Evolutionary conservation across 2,888 invertebrate genomes (phyloP), one percentile per base, ranked within the genome.

Genomic region (Laspeyria flexula): DNA sequence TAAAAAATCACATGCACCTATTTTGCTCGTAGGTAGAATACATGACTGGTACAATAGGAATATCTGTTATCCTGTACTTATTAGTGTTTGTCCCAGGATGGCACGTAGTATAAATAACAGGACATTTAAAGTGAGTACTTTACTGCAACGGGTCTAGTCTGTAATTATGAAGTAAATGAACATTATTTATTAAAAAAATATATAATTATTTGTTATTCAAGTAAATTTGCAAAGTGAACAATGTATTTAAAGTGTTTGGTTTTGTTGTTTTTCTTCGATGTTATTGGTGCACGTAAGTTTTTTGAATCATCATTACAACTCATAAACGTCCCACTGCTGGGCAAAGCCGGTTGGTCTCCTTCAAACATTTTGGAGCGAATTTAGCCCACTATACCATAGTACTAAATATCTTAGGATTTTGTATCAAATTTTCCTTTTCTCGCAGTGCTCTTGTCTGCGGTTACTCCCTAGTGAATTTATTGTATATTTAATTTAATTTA

Each of bases 171-270:
- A 59, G 62, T 44, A 61, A 58, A 52, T 59, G 35, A 45, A 62
- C 54, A 61, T 70, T 67, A 65, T 67, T 65, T 62, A 55, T 64
- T 66, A 56, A 54, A 50, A 39, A 43, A 35, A 50, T 33, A 57
- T 23, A 48, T 29, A 35, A 50, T 34, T 39, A 38, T 45, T 10
- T 57, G 60, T 62, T 59, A 5, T 35, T 12, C 3, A 40, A 47
- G 4, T 11, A 37, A 55, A 51, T 33, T 44, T 55, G 43, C 42
- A 41, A 34, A 52, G 71, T 68, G 57, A 25, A 82, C 72, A 61
- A 88, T 89, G 89, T 79, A 77, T 56, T 21, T 71, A 11, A 83
- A 81, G 72, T 81, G 81, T 70, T 63, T 86, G 57, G 49, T 85
- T 51, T 68, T 88, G 39, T 73, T 86, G 37, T 74, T 78, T 41